Conservation (phyloP, 1,140 invertebrate species). For the Drosophila kepulauana region DNA sequence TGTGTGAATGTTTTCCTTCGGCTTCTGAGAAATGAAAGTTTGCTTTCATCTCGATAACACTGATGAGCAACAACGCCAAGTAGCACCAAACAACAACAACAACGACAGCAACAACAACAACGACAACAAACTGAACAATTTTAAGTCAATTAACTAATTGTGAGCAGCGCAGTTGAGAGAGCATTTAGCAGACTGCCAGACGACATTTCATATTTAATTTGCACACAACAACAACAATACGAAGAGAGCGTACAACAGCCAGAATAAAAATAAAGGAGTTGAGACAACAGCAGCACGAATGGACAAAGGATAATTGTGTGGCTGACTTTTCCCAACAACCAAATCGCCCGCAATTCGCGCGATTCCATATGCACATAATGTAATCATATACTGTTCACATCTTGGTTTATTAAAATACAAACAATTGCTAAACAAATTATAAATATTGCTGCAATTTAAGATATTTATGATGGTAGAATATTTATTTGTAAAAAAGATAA, state of each 20-base stretch:
- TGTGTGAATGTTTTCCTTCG: conserved; percentile 5
- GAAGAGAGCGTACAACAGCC: not conserved
- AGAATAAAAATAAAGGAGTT: not conserved
- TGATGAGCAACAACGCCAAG: conserved; percentile 15
- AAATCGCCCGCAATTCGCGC: not conserved
- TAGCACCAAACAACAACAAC: not conserved
- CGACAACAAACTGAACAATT: conserved; percentile 41
- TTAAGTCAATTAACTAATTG: conserved; percentile 64
- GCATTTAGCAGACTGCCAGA: conserved; percentile 2
- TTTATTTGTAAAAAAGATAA: no score
- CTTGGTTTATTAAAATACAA: no score
- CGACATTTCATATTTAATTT: conserved; percentile 51
- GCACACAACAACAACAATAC: conserved; percentile 18
- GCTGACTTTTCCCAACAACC: not conserved
- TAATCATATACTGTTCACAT: no score
- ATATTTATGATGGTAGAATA: no score
- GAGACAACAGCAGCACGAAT: not conserved
- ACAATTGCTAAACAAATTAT: no score
- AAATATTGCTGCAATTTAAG: no score
- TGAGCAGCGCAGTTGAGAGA: conserved; percentile 2
- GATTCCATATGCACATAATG: not conserved
- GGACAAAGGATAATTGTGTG: not conserved
- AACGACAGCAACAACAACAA: not conserved
- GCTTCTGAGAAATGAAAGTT: conserved; percentile 30
- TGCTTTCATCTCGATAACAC: conserved; percentile 43